Percentiles rank a stretch among this genome's conserved stretches.
Conservation (phyloP, 2,888 invertebrate species). For the Lithophane semibrunnea region DNA sequence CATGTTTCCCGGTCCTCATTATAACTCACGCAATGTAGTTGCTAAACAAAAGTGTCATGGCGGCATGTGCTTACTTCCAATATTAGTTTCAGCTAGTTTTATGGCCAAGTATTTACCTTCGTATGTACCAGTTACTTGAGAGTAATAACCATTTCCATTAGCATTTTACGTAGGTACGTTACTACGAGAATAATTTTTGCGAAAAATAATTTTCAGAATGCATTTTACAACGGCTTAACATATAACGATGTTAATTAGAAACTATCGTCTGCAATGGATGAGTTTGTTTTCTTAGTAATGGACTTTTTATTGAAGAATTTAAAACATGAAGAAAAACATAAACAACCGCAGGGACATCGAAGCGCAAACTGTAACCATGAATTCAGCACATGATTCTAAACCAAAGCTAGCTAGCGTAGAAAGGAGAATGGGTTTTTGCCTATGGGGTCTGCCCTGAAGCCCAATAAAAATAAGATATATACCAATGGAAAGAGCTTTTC, state of each 20-base stretch:
- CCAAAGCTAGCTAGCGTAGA: too few species aligned
- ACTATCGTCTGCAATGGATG: not conserved
- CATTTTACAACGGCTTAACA: not conserved
- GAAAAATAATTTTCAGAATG: not conserved
- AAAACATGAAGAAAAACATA: not conserved
- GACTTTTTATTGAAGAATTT: not conserved
- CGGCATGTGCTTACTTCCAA: constrained; percentile 77
- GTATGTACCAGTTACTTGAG: constrained; percentile 1
- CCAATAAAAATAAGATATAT: too few species aligned
- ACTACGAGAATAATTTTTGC: not conserved
- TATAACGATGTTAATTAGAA: not conserved
- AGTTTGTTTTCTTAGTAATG: not conserved
- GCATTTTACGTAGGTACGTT: not conserved
- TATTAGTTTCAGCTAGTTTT: constrained; percentile 78
- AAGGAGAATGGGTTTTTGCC: too few species aligned
- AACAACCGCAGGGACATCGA: too few species aligned
- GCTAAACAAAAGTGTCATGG: constrained; percentile 71
- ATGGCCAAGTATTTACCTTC: constrained; percentile 39
- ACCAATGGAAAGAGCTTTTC: too few species aligned
- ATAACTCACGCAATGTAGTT: constrained; percentile 64
- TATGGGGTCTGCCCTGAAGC: too few species aligned
- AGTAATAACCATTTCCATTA: not conserved
- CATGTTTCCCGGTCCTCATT: constrained; percentile 52
- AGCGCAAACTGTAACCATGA: too few species aligned
- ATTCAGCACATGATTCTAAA: too few species aligned